Evolutionary conservation across 1,140 invertebrate species (phyloP).

Genomic region (Adelges cooleyi): DNA sequence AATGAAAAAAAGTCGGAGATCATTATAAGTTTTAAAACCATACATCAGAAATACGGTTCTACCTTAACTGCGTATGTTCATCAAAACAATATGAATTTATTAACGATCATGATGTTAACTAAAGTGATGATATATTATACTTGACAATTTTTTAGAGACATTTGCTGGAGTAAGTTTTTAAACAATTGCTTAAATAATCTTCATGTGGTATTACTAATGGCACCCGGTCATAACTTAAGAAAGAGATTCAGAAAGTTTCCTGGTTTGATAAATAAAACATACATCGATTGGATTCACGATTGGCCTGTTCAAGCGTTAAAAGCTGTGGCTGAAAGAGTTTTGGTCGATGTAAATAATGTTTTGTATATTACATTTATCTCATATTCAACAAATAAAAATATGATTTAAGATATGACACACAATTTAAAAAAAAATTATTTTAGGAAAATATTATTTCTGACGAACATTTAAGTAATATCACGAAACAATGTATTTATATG

Average conservation of each 20-base stretch:
- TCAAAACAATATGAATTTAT: not conserved
- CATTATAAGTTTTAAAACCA: not conserved
- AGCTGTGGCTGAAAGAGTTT: constrained; percentile 55
- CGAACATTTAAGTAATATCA: constrained; percentile 51
- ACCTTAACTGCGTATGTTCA: not conserved
- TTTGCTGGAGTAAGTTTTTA: constrained; percentile 72
- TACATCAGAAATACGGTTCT: not conserved
- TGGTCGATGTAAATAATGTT: not conserved
- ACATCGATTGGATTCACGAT: constrained; percentile 84
- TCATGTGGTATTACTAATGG: constrained; percentile 81
- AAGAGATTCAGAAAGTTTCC: constrained; percentile 79
- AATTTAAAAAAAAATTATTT: not conserved
- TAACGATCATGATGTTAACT: too few species aligned
- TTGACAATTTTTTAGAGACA: constrained; percentile 46
- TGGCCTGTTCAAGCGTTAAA: constrained; percentile 84
- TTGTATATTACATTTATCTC: too few species aligned
- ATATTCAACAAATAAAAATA: too few species aligned
- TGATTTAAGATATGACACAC: not conserved
- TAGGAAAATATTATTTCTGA: constrained; percentile 40
- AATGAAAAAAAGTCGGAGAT: not conserved
- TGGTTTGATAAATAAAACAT: constrained; percentile 80
- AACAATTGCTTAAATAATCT: constrained; percentile 65
- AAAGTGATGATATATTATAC: too few species aligned
- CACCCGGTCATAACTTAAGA: constrained; percentile 61
- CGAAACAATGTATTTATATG: constrained; percentile 71